These are phyloP conservation scores for Chymomyza caudatula DNA, from an alignment of 2,888 invertebrate species.

Conservation along the genomic window DNA sequence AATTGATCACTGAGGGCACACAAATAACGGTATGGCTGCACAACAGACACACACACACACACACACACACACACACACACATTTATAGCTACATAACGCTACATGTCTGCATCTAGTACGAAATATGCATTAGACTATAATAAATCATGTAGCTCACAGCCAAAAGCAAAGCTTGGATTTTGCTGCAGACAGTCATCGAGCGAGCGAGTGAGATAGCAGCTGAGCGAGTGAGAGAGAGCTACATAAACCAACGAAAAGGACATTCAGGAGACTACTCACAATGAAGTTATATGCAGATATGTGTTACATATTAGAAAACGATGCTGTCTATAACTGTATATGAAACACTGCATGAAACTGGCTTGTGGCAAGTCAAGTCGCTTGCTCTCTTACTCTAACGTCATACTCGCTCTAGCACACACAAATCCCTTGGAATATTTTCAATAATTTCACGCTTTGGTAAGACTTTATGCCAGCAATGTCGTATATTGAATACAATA, in stretches of 20 bases:
- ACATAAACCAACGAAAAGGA: neutral
- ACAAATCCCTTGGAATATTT: neutral
- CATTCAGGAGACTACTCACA: slow-evolving; percentile 1
- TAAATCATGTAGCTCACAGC: slow-evolving; percentile 61
- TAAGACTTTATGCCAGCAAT: slow-evolving; percentile 43
- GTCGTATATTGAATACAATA: slow-evolving; percentile 67
- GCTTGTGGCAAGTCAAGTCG: slow-evolving; percentile 30
- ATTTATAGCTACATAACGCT: neutral
- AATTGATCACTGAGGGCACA: slow-evolving; percentile 57
- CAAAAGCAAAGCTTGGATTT: slow-evolving; percentile 25
- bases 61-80: neutral
- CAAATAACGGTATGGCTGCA: slow-evolving; percentile 24
- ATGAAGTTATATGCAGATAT: slow-evolving; percentile 10
- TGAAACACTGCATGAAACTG: slow-evolving; percentile 31
- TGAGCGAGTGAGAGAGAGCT: neutral
- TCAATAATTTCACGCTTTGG: slow-evolving; percentile 71
- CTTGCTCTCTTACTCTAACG: neutral
- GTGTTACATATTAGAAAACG: neutral
- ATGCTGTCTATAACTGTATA: neutral
- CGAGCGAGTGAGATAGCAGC: neutral
- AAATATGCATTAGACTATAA: slow-evolving; percentile 71
- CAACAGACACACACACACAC: neutral
- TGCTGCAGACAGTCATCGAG: neutral
- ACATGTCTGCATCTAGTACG: slow-evolving; percentile 28
- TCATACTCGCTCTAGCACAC: neutral